phyloP scores from a whole-genome alignment of 2,797 vertebrate species.

The Sebastes itinus region DNA sequence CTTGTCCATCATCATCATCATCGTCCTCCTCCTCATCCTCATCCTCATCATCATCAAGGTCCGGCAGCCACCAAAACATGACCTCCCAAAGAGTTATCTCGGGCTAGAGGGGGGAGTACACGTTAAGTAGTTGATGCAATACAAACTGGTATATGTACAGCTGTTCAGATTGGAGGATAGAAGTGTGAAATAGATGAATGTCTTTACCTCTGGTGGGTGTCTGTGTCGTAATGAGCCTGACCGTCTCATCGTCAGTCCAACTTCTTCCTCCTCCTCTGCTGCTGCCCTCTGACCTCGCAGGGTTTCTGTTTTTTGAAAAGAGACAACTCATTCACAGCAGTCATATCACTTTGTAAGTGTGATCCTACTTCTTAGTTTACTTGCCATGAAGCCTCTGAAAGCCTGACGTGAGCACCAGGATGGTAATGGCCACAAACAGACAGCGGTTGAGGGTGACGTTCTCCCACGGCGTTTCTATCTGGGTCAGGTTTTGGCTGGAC shows the following conservation, averaged over 20 bases:
- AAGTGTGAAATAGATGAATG: not conserved
- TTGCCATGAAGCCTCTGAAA: conserved; percentile 89
- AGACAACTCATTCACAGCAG: not conserved
- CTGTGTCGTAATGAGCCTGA: conserved; percentile 49
- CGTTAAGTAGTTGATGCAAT: not conserved
- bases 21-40: conserved; percentile 57
- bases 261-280: conserved; percentile 59
- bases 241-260: conserved; percentile 53
- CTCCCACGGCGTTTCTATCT: conserved; percentile 86
- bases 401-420: conserved; percentile 89
- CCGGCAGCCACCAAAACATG: conserved; percentile 78
- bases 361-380: conserved; percentile 27
- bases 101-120: conserved; percentile 68
- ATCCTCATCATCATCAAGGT: conserved; percentile 53
- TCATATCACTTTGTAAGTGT: not conserved
- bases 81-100: conserved; percentile 85
- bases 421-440: conserved; percentile 87
- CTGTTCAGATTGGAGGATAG: not conserved
- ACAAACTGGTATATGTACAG: not conserved
- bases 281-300: conserved; percentile 60
- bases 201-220: conserved; percentile 65
- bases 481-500: conserved; percentile 63
- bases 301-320: conserved; percentile 59
- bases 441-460: conserved; percentile 93
- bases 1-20: conserved; percentile 38